A percentile compares a stretch with the other conserved stretches of the same genome.
These are phyloP conservation scores for Nomada fucata DNA, from an alignment of 2,888 invertebrate species.

Conservation along the genomic window DNA sequence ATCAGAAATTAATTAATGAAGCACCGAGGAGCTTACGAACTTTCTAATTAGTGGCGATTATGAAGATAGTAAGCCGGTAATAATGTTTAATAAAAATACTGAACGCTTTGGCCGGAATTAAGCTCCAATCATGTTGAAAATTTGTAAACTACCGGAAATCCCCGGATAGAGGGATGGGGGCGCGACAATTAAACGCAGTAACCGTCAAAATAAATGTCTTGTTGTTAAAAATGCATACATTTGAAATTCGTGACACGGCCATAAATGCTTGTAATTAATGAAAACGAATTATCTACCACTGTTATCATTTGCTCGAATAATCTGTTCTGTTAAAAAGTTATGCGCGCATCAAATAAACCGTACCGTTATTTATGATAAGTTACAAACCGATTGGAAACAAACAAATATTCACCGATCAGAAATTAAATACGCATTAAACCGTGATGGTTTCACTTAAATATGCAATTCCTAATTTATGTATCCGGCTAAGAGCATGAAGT, in stretches of 20 bases:
- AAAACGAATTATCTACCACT: not conserved
- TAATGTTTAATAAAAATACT: slow-evolving; percentile 44
- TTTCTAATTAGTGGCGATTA: slow-evolving; percentile 46
- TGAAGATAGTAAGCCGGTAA: slow-evolving; percentile 33
- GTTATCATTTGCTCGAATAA: not conserved
- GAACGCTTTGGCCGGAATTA: slow-evolving; percentile 16
- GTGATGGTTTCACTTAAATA: not conserved
- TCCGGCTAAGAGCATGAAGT: no score
- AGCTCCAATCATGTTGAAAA: slow-evolving; percentile 41
- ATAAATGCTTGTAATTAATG: not conserved
- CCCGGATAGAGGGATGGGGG: not conserved
- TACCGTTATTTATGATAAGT: not conserved
- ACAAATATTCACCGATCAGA: not conserved
- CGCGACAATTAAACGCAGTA: slow-evolving; percentile 5
- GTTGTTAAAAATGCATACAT: not conserved
- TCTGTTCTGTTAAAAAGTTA: not conserved
- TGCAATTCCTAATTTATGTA: not conserved
- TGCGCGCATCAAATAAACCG: no score
- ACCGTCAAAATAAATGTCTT: not conserved
- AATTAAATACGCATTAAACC: not conserved
- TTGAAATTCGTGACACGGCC: not conserved
- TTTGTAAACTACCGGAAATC: slow-evolving; percentile 36
- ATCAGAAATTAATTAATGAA: slow-evolving; percentile 46
- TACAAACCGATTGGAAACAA: not conserved
- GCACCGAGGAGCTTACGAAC: slow-evolving; percentile 31